Base-by-base conservation (phyloP, 2,888 invertebrate genomes). In the Xylota segnis region DNA sequence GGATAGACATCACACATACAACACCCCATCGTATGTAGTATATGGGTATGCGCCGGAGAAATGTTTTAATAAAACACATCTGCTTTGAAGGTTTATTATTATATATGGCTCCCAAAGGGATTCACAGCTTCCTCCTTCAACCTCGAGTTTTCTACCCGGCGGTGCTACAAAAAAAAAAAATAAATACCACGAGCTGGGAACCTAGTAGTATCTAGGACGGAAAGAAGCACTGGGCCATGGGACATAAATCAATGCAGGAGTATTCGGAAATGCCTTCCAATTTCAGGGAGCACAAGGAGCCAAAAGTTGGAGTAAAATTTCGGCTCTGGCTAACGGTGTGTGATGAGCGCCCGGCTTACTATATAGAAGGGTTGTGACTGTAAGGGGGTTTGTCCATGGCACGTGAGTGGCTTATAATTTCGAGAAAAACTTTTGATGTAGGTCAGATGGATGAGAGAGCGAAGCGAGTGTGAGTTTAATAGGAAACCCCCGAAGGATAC, bases 41-140 rank as follows among this genome's bases (percentile, higher is more conserved):
- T 58, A 29, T 76, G 50, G 56, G 61, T 68, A 56, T 78, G 50
- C 45, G 66, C 54, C 14, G 16, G 72, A 84, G 75, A 75, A 75
- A 84, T 84, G 79, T 79, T 84, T 84, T 84, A 84, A 79, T 84
- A 84, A 84, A 84, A 84, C 84, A 84, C 84, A 84, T 84, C 84
- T 84, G 84, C 84, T 84, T 79, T 79, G 84, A 84, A 79, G 79
- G 84, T 84, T 84, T 84, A 84, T 84, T 84, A 84, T 84, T 84
- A 84, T 84, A 84, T 79, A 79, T 84, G 45, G 75, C 65, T 56
- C 77, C 84, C 84, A 66, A 66, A 52, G 84, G 83, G 71, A 76
- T 71, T 84, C 75, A 79, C 84, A 79, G 75, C 70, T 71, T 79
- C 79, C 75, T 70, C 83, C n/a, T 70, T 45, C 37, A 45, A 29